Percentiles rank a stretch among this genome's conserved stretches.
phyloP scores from a whole-genome alignment of 1,140 invertebrate genomes.

The Pachypsylla venusta region DNA sequence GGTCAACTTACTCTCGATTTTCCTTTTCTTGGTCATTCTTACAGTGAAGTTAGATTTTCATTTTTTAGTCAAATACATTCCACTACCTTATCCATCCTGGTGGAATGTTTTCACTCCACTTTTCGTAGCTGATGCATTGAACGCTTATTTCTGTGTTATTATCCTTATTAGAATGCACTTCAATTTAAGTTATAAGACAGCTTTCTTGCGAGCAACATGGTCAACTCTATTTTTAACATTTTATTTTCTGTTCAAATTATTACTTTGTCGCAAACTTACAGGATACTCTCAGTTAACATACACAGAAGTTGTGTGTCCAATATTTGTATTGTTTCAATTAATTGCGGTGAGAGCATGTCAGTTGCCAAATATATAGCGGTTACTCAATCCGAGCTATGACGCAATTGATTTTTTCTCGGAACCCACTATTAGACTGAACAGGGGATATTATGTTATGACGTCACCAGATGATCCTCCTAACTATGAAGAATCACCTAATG shows the following conservation, averaged over 20 bases:
- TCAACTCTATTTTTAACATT: constrained; percentile 67
- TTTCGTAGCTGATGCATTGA: constrained; percentile 79
- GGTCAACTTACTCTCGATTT: constrained; percentile 65
- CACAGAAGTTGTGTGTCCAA: constrained; percentile 80
- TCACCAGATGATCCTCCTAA: neutral
- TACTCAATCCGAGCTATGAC: too few relatives aligned
- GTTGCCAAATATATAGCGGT: constrained; percentile 34
- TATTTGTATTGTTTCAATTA: constrained; percentile 78
- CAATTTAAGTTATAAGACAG: constrained; percentile 58
- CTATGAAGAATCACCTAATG: neutral
- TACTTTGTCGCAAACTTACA: constrained; percentile 76
- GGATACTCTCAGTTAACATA: constrained; percentile 64
- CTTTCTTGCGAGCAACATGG: constrained; percentile 65
- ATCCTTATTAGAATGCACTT: constrained; percentile 83
- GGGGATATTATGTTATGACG: neutral
- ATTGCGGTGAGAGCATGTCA: constrained; percentile 87
- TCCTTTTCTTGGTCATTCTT: constrained; percentile 68
- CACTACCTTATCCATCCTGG: constrained; percentile 41
- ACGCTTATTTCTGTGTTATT: constrained; percentile 87
- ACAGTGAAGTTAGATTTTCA: constrained; percentile 54
- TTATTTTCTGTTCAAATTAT: constrained; percentile 82
- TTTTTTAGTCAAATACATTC: constrained; percentile 29
- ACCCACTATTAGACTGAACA: neutral
- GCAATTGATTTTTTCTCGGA: neutral
- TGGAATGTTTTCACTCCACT: constrained; percentile 79